A percentile compares a stretch with the other conserved stretches of the same genome.
phyloP scores from a whole-genome alignment of 2,113 vertebrate genomes.

The Oriolus oriolus region DNA sequence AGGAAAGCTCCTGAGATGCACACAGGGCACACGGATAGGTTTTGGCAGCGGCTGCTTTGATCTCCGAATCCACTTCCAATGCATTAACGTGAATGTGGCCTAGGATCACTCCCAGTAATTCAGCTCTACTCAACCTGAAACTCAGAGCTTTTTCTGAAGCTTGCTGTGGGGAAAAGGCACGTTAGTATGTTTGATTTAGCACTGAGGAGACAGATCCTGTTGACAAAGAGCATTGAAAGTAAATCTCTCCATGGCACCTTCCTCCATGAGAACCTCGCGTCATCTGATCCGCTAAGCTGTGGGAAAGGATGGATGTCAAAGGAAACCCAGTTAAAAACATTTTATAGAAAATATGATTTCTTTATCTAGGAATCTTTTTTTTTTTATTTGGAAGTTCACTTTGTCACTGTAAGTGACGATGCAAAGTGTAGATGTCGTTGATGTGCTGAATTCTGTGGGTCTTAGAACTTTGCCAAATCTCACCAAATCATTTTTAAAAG shows the following conservation, averaged over 20 bases:
- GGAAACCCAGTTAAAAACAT: background rate
- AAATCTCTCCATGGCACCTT: background rate
- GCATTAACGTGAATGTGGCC: rapidly evolving
- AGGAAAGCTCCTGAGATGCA: background rate
- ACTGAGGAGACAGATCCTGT: background rate
- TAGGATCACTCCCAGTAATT: background rate
- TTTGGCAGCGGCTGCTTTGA: background rate
- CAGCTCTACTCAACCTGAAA: background rate
- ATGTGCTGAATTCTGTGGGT: background rate
- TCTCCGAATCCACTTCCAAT: background rate
- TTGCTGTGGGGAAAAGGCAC: background rate
- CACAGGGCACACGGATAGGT: rapidly evolving
- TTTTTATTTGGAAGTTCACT: background rate
- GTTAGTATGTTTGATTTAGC: background rate
- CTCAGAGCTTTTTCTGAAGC: background rate
- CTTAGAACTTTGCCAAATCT: background rate
- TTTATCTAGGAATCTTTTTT: background rate
- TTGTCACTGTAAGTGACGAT: background rate
- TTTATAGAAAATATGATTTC: background rate
- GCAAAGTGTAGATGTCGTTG: background rate
- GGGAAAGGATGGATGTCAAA: background rate
- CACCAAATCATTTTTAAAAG: background rate
- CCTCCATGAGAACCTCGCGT: background rate
- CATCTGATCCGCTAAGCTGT: background rate
- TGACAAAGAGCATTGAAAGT: background rate